Conservation (phyloP, 2,888 invertebrate genomes). For the Lasioglossum zephyrum region DNA sequence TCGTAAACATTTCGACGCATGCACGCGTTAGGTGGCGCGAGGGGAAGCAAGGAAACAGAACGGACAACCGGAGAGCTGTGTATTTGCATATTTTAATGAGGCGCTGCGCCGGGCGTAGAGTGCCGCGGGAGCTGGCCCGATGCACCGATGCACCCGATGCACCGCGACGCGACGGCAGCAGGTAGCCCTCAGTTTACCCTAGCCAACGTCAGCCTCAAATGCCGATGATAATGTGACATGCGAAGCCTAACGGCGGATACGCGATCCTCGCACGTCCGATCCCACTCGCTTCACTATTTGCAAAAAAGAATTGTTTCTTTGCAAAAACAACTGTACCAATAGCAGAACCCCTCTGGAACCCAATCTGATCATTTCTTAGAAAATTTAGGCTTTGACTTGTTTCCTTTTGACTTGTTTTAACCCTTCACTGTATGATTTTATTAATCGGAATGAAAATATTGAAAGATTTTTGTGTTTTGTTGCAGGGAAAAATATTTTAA, state of each 20-base stretch:
- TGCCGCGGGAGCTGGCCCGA: conserved; percentile 70
- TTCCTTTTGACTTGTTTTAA: no score
- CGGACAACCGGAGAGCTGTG: conserved; percentile 75
- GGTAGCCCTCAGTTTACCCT: conserved; percentile 65
- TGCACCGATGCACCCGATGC: conserved; percentile 57
- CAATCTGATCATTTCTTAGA: not conserved
- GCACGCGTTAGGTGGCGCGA: conserved; percentile 55
- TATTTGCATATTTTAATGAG: conserved; percentile 85
- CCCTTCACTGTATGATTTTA: no score
- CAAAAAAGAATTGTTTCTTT: not conserved
- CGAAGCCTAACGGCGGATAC: conserved; percentile 62
- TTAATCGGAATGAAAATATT: no score
- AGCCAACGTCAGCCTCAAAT: conserved; percentile 69
- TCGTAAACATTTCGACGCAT: conserved; percentile 83
- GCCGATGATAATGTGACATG: conserved; percentile 80
- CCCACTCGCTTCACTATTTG: not conserved
- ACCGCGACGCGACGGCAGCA: conserved; percentile 64
- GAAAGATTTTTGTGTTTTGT: no score
- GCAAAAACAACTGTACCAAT: not conserved
- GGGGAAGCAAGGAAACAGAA: conserved; percentile 71
- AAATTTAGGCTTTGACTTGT: no score
- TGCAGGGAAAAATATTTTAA: no score
- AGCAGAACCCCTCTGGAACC: not conserved
- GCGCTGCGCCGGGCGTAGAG: conserved; percentile 75
- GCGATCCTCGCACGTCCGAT: conserved; percentile 48